A percentile compares a stretch with the other conserved stretches of the same genome.
Evolutionary conservation across 2,113 vertebrate genomes (phyloP).

Genomic region (Egretta garzetta): DNA sequence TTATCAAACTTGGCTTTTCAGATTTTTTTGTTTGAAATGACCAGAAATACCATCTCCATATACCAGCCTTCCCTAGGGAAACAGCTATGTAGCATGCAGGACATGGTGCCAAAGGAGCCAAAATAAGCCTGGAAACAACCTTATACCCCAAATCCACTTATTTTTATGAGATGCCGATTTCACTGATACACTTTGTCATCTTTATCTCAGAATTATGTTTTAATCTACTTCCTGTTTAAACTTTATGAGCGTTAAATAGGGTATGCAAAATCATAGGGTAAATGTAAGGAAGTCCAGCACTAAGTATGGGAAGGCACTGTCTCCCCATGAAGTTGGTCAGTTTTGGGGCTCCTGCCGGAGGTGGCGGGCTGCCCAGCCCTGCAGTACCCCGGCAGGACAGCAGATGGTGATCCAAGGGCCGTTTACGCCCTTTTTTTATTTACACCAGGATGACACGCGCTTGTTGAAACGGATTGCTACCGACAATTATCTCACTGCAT

Average conservation of each 20-base stretch:
- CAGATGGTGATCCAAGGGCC: slow-evolving; percentile 46
- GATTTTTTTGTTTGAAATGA: background rate
- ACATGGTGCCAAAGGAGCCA: background rate
- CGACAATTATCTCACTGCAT: background rate
- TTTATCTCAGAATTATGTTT: background rate
- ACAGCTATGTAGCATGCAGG: background rate
- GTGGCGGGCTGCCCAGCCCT: background rate
- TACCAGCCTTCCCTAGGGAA: background rate
- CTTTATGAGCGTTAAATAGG: background rate
- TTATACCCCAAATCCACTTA: background rate
- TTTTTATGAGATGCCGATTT: background rate
- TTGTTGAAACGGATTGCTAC: background rate
- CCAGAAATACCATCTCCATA: background rate
- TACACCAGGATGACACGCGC: background rate
- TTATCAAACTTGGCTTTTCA: background rate
- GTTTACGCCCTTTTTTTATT: background rate
- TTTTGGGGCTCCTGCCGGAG: background rate
- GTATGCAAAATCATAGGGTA: background rate
- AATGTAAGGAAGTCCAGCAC: background rate
- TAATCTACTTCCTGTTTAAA: background rate
- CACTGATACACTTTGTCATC: background rate
- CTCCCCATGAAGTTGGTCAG: no score
- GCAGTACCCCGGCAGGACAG: background rate
- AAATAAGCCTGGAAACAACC: background rate
- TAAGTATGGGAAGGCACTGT: background rate